Evolutionary conservation across 2,113 vertebrate species (phyloP).

Genomic region (Archilochus colubris): DNA sequence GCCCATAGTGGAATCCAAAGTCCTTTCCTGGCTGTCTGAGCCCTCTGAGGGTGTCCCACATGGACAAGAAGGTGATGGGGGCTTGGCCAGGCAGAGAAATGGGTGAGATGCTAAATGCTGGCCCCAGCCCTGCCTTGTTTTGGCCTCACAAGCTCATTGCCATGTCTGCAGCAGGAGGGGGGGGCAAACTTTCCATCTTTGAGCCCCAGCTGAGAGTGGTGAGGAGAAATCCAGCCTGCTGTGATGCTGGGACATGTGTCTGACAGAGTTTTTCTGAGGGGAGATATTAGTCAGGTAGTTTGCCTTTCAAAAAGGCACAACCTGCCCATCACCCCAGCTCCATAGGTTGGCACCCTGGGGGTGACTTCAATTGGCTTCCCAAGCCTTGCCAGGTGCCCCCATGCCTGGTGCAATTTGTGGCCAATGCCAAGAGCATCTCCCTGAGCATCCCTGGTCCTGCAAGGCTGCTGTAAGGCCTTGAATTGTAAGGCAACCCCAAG

Average conservation of each 20-base stretch:
- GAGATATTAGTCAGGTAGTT: background rate
- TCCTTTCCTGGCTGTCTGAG: background rate
- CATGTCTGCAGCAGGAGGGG: background rate
- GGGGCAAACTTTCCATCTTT: background rate
- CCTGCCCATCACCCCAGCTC: background rate
- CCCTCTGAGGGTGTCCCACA: background rate
- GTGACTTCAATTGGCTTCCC: background rate
- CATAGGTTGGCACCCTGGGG: background rate
- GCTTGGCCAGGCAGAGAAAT: background rate
- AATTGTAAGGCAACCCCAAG: background rate
- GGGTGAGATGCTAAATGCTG: background rate
- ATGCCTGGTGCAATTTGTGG: no score
- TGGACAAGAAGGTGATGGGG: accelerated
- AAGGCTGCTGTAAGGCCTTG: slow-evolving; percentile 1
- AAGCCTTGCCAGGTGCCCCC: background rate
- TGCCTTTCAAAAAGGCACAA: background rate
- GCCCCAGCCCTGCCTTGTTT: background rate
- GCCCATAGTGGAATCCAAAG: background rate
- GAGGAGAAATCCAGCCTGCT: background rate
- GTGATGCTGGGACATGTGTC: background rate
- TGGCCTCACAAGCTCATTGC: background rate
- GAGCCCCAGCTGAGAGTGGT: background rate
- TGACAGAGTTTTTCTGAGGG: background rate
- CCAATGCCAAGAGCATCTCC: background rate
- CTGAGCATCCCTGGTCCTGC: no score